phyloP scores from a whole-genome alignment of 1,140 invertebrate genomes.

The Halyomorpha halys region DNA sequence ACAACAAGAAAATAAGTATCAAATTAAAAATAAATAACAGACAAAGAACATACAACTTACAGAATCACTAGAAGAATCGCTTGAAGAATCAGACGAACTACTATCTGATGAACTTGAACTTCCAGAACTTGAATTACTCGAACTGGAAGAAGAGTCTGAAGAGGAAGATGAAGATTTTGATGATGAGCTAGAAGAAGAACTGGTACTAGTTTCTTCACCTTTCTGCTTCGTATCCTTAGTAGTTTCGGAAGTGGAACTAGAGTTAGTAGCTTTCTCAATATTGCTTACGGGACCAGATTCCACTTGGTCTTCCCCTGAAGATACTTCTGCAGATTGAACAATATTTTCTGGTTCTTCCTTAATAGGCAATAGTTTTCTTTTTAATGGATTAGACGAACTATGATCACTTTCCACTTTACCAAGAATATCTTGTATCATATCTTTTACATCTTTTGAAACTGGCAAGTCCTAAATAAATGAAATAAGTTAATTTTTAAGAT shows the following conservation, averaged over 20 bases:
- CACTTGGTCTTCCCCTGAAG: neutral
- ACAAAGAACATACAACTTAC: neutral
- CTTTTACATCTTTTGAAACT: neutral
- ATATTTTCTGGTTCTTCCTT: neutral
- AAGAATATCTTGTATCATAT: conserved; percentile 10
- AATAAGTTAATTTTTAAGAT: too few species aligned
- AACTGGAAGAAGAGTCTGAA: conserved; percentile 16
- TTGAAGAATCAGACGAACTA: conserved; percentile 22
- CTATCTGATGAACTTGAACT: conserved; percentile 10
- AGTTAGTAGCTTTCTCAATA: neutral
- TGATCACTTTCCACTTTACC: conserved; percentile 19
- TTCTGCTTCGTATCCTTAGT: neutral
- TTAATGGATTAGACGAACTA: conserved; percentile 17
- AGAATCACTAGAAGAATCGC: conserved; percentile 20
- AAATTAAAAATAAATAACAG: conserved; percentile 3
- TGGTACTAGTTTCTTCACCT: neutral
- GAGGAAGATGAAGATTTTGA: conserved; percentile 8
- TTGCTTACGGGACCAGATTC: neutral
- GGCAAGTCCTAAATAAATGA: neutral
- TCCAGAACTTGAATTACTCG: conserved; percentile 17
- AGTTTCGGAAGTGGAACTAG: neutral
- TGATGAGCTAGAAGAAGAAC: conserved; percentile 1
- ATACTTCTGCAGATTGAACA: neutral
- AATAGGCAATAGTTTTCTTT: conserved; percentile 16
- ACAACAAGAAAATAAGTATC: neutral